Evolutionary conservation across 1,140 invertebrate species (phyloP), one percentile per base, ranked within the genome.

Genomic region (Habropoda laboriosa): DNA sequence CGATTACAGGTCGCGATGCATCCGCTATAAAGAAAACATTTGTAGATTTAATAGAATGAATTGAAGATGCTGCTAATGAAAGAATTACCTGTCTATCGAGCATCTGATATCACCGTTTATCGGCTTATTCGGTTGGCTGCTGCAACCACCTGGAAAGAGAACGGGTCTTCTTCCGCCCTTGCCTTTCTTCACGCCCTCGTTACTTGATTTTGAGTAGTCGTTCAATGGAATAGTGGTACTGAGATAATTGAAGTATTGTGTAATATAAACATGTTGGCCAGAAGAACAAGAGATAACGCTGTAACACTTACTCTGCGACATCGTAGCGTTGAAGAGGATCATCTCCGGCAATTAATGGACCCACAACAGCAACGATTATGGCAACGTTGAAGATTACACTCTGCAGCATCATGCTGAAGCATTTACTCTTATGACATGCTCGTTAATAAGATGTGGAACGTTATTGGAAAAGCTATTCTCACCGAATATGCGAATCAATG

Each of bases 1-100:
- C 89, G 66, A 2, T 92, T 85, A 82, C 96, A 96, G 24, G 81
- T 92, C 4, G 94, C 94, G 16, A 88, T 91, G 82, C 96, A 96
- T 16, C 93, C 92, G 51, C 93, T 94, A 67, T 49, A 51, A 55
- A 73, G 24, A 58, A 8, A 18, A 27, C n/a, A n/a, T 13, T 61
- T 12, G 3, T 12, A 47, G 64, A 45, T 38, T 51, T 74, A 7
- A 27, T 70, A 35, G 21, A 27, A 32, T 21, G 53, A 66, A 42
- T 57, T 49, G 13, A 12, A 35, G 0, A 66, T 53, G 38, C 16
- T 4, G 47, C 27, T 27, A 35, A 27, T 21, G n/a, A 18, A 68
- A 13, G 12, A 63, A 21, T 74, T 57, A 92, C 88, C 89, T 92
- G 45, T 92, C 82, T n/a, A 80, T 70, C 0, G 92, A 92, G 79